Base-by-base conservation (phyloP, 2,888 invertebrate genomes). In the Acrobasis suavella region DNA sequence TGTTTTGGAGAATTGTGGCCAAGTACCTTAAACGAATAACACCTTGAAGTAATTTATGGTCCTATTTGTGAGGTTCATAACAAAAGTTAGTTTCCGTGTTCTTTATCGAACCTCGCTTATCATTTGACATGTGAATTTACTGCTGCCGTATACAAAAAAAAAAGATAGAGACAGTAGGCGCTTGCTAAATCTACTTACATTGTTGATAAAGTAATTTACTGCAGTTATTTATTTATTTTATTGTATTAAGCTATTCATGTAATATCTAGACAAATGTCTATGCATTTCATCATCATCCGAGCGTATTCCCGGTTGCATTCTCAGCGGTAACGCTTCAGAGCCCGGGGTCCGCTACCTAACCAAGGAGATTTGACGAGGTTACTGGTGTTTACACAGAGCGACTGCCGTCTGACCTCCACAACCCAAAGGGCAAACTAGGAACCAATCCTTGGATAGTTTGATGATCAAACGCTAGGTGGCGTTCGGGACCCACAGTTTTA, bases 31-130 rank as follows among this genome's bases (percentile, higher is more conserved):
- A 77, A 80, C 80, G 80, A 81, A 82, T 82, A 85, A 86, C 91
- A 91, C 90, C 91, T 91, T 90, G 86, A 77, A 78, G 81, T 91
- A 86, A 91, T 92, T 90, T 92, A 92, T 89, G 80, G 82, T 78
- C 79, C 81, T 87, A 83, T 89, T 87, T 83, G 80, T 82, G 76
- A 74, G 80, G 76, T 78, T 85, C 80, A 82, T 83, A 85, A 91
- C 89, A 91, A 91, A 89, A 86, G 83, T 86, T 80, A 82, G 82
- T 91, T 91, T 92, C 91, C 91, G 87, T 89, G 87, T 90, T 87
- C 84, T 87, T 86, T 87, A 89, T 89, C 86, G 80, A 76, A 75
- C 77, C 71, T 76, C 72, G 74, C 81, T 82, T 90, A 90, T 91
- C 89, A 76, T 83, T 82, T 78, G 87, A 87, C 86, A 84, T 62